A percentile compares a stretch with the other conserved stretches of the same genome.
These are phyloP conservation scores for Orius laevigatus DNA, from an alignment of 1,140 invertebrate species.

Conservation along the genomic window DNA sequence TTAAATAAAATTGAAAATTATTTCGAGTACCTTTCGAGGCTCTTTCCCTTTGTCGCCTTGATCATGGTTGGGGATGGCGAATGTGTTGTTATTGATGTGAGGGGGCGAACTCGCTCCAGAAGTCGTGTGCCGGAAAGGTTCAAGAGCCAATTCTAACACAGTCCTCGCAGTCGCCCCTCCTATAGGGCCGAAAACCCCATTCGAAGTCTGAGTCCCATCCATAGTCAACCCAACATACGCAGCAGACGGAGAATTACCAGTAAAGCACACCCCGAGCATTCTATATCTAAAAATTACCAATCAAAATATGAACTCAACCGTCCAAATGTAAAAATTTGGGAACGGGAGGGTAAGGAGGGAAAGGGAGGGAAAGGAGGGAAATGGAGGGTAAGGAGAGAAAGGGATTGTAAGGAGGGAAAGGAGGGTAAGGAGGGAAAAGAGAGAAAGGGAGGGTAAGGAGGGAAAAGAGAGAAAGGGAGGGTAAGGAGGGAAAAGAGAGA, in stretches of 20 bases:
- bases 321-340: too few species aligned
- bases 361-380: too few species aligned
- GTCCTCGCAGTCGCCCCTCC: slow-evolving; percentile 32
- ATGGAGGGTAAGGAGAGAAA: too few species aligned
- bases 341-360: too few species aligned
- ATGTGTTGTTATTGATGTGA: slow-evolving; percentile 57
- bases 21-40: slow-evolving; percentile 11
- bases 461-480: too few species aligned
- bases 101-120: slow-evolving; percentile 40
- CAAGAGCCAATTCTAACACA: slow-evolving; percentile 38
- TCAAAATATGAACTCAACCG: too few species aligned
- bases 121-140: slow-evolving; percentile 50
- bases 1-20: slow-evolving; percentile 2
- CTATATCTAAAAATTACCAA: slow-evolving; percentile 49
- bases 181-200: slow-evolving; percentile 61
- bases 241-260: slow-evolving; percentile 28
- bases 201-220: slow-evolving; percentile 37
- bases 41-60: slow-evolving; percentile 8
- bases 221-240: slow-evolving; percentile 42
- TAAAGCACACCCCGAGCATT: slow-evolving; percentile 65
- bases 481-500: too few species aligned
- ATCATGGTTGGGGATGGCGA: slow-evolving; percentile 28
- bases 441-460: too few species aligned
- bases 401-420: too few species aligned
- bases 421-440: too few species aligned